Evolutionary conservation across 2,797 vertebrate genomes (phyloP).

Genomic region (Onychomys arenicola): DNA sequence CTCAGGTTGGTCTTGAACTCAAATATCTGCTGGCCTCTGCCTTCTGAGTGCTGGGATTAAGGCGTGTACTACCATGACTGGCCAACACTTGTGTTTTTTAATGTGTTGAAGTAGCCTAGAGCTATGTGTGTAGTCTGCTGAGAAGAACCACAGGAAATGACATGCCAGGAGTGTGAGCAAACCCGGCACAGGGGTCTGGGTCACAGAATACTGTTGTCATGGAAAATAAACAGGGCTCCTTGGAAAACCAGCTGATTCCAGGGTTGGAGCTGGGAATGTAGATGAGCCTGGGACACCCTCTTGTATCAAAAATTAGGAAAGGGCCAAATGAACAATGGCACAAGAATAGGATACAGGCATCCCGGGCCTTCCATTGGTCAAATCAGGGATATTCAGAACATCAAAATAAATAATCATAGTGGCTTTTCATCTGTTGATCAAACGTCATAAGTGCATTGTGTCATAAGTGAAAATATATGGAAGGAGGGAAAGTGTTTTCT

Average conservation of each 20-base stretch:
- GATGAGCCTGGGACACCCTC: slow-evolving; percentile 20
- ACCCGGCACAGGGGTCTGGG: background rate
- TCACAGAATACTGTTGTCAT: background rate
- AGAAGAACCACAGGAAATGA: background rate
- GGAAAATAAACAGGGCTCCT: slow-evolving; percentile 34
- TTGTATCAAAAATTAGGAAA: slow-evolving; percentile 36
- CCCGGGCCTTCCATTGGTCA: background rate
- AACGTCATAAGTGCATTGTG: background rate
- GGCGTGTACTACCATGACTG: background rate
- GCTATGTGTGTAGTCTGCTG: background rate
- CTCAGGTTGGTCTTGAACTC: background rate
- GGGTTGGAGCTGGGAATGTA: background rate
- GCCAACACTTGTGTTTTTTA: background rate
- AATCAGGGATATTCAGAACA: slow-evolving; percentile 20
- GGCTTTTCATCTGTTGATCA: slow-evolving; percentile 25
- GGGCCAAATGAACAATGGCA: background rate
- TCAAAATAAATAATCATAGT: slow-evolving; percentile 39
- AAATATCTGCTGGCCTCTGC: background rate
- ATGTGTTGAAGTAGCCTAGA: background rate
- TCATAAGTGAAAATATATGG: background rate
- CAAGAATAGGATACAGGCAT: background rate
- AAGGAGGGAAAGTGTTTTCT: background rate
- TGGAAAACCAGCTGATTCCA: slow-evolving; percentile 20
- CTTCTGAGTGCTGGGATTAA: background rate
- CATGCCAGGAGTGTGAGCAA: background rate